Evolutionary conservation across 1,140 invertebrate genomes (phyloP).

Genomic region (Micrasema longulum): DNA sequence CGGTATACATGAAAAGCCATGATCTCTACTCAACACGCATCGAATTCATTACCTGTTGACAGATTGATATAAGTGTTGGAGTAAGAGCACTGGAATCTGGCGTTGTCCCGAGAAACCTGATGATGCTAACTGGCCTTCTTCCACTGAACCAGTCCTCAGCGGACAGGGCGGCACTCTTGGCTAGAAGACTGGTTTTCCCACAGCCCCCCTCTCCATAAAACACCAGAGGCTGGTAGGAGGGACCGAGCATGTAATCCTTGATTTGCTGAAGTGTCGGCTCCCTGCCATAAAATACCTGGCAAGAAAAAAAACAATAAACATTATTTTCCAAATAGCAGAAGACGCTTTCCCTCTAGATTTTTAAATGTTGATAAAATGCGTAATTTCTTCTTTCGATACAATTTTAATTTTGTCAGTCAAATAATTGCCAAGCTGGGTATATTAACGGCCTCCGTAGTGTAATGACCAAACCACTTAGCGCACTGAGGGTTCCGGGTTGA

Average conservation of each 20-base stretch:
- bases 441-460: too few species aligned
- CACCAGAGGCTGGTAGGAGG: slow-evolving; percentile 89
- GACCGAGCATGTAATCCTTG: slow-evolving; percentile 87
- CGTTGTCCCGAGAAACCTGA: slow-evolving; percentile 96
- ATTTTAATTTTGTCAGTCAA: too few species aligned
- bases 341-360: too few species aligned
- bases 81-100: slow-evolving; percentile 95
- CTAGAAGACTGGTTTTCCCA: slow-evolving; percentile 95
- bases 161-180: slow-evolving; percentile 89
- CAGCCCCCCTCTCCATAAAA: slow-evolving; percentile 96
- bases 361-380: too few species aligned
- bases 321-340: too few species aligned
- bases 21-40: too few species aligned
- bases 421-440: too few species aligned
- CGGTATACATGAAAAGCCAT: too few species aligned
- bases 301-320: not conserved
- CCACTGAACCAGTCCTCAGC: slow-evolving; percentile 78
- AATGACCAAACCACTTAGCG: too few species aligned
- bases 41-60: slow-evolving; percentile 92
- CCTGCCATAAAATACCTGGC: slow-evolving; percentile 91
- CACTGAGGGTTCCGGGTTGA: too few species aligned
- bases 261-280: slow-evolving; percentile 88
- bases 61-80: slow-evolving; percentile 94
- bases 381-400: too few species aligned
- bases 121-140: slow-evolving; percentile 85